Evolutionary conservation across 2,888 invertebrate genomes (phyloP).

Genomic region (Colostygia pectinataria): DNA sequence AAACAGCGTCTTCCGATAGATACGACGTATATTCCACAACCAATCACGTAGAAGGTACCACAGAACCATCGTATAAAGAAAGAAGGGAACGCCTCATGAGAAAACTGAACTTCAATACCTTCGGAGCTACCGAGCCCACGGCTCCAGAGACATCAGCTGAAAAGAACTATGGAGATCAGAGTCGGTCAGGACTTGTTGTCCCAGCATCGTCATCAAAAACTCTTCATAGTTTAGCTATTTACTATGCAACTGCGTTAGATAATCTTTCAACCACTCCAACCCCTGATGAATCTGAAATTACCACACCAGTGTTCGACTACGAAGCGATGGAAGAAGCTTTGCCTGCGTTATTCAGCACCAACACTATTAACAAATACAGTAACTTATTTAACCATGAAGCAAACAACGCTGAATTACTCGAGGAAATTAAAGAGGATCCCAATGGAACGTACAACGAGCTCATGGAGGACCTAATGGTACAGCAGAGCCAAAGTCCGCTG

Average conservation of each 20-base stretch:
- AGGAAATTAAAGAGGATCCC: conserved; percentile 69
- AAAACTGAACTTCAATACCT: conserved; percentile 83
- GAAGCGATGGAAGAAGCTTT: conserved; percentile 76
- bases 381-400: conserved; percentile 64
- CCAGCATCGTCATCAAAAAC: conserved; percentile 91
- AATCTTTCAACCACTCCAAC: conserved; percentile 73
- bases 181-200: conserved; percentile 85
- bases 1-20: conserved; percentile 57
- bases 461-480: conserved; percentile 81
- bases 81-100: conserved; percentile 87
- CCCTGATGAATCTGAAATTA: conserved; percentile 60
- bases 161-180: conserved; percentile 70
- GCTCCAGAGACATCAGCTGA: conserved; percentile 66
- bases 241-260: conserved; percentile 89
- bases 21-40: conserved; percentile 53
- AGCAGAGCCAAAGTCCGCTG: conserved; percentile 85
- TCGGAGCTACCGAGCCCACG: conserved; percentile 71
- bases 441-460: conserved; percentile 73
- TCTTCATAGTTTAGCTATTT: conserved; percentile 89
- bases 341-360: conserved; percentile 85
- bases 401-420: conserved; percentile 62
- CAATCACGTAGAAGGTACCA: conserved; percentile 51
- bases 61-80: conserved; percentile 81
- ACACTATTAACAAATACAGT: conserved; percentile 86
- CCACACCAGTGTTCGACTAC: conserved; percentile 58